Evolutionary conservation across 2,888 invertebrate genomes (phyloP), one percentile per base, ranked within the genome.

Genomic region (Baronia brevicornis): DNA sequence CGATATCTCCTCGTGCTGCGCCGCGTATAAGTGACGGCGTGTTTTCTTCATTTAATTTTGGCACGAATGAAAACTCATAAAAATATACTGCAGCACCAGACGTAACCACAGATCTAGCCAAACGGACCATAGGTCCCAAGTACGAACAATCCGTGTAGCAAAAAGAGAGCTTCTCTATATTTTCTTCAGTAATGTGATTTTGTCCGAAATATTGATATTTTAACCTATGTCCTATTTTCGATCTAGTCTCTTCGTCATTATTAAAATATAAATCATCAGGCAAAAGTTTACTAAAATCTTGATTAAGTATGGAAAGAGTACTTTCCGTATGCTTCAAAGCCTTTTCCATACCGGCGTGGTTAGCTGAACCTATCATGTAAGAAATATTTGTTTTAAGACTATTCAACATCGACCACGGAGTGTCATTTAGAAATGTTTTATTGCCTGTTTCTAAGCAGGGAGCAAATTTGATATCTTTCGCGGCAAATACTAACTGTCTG

Each of bases 1-100:
- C 51, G 25, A 86, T 79, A 44, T 88, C 88, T 2, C 87, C 87
- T 23, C 85, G 79, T 13, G 80, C 84, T 2, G 87, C 86, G 0
- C 87, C 87, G 1, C 53, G 34, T 8, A 59, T 41, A 2, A 23
- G 58, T 41, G 85, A 34, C 43, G 78, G 59, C 3, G 65, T 57
- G 28, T 80, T 66, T 36, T 80, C 82, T 14, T 73, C 55, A 5
- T 86, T 86, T 36, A 86, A 46, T 2, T 65, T 51, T 2, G 86
- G 86, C 10, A 84, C 78, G 36, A 78, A 88, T 4, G 79, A 70
- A 48, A 87, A 88, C 42, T 87, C 84, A 45, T 87, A 88, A 46
- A 87, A 69, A 42, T 77, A 88, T 1, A 87, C 85, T 0, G 72
- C 78, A 0, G 79, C 73, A 2, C 72, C 74, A 5, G 58, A 57